These are phyloP conservation scores for Artemia sp. DNA, from an alignment of 2,888 invertebrate genomes.

Conservation along the genomic window DNA sequence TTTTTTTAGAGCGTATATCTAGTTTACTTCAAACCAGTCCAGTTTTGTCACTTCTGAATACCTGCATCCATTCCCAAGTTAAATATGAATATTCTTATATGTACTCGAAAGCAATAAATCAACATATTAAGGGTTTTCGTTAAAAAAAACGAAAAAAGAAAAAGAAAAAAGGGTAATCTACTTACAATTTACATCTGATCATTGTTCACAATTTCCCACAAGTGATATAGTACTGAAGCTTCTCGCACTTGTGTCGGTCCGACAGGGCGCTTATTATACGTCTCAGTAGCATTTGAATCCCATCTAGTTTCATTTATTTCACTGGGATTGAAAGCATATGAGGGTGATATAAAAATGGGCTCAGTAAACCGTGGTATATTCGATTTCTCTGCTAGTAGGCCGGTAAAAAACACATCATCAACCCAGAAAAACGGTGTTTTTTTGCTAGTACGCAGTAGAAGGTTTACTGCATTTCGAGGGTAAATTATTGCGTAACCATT, in stretches of 20 bases:
- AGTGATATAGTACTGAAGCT: neutral
- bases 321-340: too few relatives aligned
- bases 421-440: neutral
- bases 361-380: neutral
- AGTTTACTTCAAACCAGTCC: too few relatives aligned
- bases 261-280: neutral
- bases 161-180: too few relatives aligned
- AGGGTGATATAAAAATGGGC: neutral
- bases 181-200: too few relatives aligned
- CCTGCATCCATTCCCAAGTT: too few relatives aligned
- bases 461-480: neutral
- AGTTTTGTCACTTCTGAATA: too few relatives aligned
- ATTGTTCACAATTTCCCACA: neutral
- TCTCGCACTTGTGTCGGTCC: neutral
- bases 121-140: too few relatives aligned
- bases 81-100: too few relatives aligned
- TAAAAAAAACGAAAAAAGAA: too few relatives aligned
- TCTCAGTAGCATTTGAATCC: neutral
- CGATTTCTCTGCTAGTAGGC: neutral
- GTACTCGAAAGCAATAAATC: too few relatives aligned
- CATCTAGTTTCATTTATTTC: neutral
- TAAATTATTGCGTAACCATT: neutral
- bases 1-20: too few relatives aligned
- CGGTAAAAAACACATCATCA: constrained; percentile 8
- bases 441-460: neutral